Conservation (phyloP, 2,113 vertebrate genomes). For the Neomonachus schauinslandi region DNA sequence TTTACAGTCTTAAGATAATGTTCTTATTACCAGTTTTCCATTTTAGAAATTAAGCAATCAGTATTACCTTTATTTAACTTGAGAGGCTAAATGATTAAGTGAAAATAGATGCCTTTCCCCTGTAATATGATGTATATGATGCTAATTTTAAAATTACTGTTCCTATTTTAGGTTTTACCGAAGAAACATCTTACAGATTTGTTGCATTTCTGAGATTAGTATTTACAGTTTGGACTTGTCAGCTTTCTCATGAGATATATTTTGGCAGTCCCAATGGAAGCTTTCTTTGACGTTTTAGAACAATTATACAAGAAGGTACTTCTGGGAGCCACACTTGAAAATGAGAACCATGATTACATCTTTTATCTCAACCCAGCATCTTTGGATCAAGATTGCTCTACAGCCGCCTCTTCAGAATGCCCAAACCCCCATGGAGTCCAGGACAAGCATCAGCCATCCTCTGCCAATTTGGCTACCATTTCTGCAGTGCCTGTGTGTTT, state of each 20-base stretch:
- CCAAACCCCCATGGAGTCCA: not conserved
- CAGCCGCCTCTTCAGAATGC: not conserved
- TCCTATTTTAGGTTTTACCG: slow-evolving; percentile 49
- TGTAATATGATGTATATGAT: not conserved
- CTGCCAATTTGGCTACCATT: rapidly evolving
- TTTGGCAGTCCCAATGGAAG: slow-evolving; percentile 78
- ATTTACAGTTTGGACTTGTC: not conserved
- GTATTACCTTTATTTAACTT: not conserved
- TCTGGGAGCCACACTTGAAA: slow-evolving; percentile 75
- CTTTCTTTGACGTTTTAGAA: slow-evolving; percentile 77
- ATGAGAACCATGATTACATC: slow-evolving; percentile 76
- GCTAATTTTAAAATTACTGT: not conserved
- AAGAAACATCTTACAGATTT: not conserved
- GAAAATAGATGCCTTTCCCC: not conserved
- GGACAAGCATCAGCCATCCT: not conserved
- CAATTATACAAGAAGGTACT: slow-evolving; percentile 84
- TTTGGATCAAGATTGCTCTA: not conserved
- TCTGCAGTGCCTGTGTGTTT: not conserved
- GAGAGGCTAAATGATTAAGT: not conserved
- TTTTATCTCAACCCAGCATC: slow-evolving; percentile 76
- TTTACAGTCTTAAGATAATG: slow-evolving; percentile 16
- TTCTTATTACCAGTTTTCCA: not conserved
- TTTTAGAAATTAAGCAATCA: slow-evolving; percentile 47
- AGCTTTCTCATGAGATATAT: not conserved
- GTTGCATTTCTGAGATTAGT: not conserved